Base-by-base conservation (phyloP, 2,113 vertebrate species). In the Tetrao urogallus region DNA sequence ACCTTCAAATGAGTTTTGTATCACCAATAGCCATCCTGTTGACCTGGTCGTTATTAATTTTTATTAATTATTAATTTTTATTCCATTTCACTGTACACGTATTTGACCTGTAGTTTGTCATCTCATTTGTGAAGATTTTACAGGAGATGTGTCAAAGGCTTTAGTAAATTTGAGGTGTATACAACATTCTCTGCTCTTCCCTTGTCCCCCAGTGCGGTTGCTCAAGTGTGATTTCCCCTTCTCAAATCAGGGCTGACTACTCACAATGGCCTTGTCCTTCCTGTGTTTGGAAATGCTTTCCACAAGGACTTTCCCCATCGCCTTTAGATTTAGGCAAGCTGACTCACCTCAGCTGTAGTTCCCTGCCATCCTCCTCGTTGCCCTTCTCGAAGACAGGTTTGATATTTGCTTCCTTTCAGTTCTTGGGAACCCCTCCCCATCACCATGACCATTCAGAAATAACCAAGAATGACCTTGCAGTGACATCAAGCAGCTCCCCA, bases 11-110 rank as follows among this genome's bases (percentile, higher is more conserved):
- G 50, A 52, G 13, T 6, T 52, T 52, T 27, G 50, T n/a, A 14
- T 28, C 0, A 1, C 66, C n/a, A 22, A 45, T 24, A 22, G n/a
- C 47, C 38, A 10, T n/a, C n/a, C 25, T 18, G 5, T 34, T 64
- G 28, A 7, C 14, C 38, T 25, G 52, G 40, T 56, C 47, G 22
- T 72, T 79, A 18, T 30, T 47, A 3, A 40, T 28, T 64, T 71
- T 56, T 34, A 5, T 3, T 40, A 40, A 28, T 71, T 79, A 18
- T 30, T 47, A 3, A n/a, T 30, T 64, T 71, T 56, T 34, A 5
- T 3, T 42, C 32, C 64, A 21, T 32, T 25, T 69, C 13, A 3
- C 36, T 20, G 25, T 48, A 42, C 8, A 13, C 13, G 47, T 85
- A 42, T 3, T 22, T 75, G 18, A 58, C 11, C 17, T 5, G 8